Conservation (phyloP, 2,797 vertebrate genomes). For the Miichthys miiuy region DNA sequence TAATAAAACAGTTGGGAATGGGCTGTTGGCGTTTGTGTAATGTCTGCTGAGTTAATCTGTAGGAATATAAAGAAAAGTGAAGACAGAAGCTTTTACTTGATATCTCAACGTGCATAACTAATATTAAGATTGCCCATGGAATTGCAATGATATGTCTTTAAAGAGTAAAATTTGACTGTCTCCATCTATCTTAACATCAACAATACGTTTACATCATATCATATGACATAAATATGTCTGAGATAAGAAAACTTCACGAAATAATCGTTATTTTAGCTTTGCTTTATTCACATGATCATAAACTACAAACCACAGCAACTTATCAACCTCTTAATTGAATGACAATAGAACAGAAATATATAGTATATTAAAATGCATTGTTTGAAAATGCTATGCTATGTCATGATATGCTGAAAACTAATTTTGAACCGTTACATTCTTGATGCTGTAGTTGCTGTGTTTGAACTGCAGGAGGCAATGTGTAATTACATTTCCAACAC, state of each 20-base stretch:
- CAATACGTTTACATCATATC: too few species aligned
- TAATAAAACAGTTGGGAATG: conserved; percentile 55
- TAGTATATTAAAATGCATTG: conserved; percentile 26
- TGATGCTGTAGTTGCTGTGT: conserved; percentile 39
- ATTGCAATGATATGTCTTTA: too few species aligned
- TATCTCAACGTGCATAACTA: background rate
- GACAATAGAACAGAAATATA: background rate
- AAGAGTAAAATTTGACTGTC: background rate
- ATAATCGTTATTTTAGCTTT: background rate
- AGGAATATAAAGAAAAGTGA: conserved; percentile 10
- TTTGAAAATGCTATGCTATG: background rate
- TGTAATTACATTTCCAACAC: conserved; percentile 42
- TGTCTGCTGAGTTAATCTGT: background rate
- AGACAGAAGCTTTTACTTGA: background rate
- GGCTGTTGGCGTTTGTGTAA: conserved; percentile 21
- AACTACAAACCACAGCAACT: conserved; percentile 17
- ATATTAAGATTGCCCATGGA: background rate
- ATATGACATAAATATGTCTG: background rate
- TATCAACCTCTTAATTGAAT: background rate
- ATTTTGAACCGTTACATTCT: conserved; percentile 1
- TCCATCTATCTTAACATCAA: background rate
- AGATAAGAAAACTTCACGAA: background rate
- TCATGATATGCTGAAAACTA: background rate
- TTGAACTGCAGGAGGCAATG: conserved; percentile 60
- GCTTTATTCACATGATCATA: conserved; percentile 47